Base-by-base conservation (phyloP, 1,140 invertebrate genomes). In the Thalassaphorura encarpata region DNA sequence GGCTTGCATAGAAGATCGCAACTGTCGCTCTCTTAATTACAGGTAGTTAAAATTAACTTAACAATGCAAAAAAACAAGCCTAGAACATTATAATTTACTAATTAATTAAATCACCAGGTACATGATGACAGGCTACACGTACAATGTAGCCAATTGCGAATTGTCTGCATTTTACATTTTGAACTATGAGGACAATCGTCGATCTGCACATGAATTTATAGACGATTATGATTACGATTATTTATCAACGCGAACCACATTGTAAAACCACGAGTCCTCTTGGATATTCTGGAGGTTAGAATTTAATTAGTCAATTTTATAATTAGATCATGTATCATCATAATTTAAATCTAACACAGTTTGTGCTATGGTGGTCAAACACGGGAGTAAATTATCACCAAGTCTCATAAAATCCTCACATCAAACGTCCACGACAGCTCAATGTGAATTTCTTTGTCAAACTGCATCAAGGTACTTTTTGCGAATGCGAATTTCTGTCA, bases 201-300 rank as follows among this genome's bases (percentile, higher is more conserved):
- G 48, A 4, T 43, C 41, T 11, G 53, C 45, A 21, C 48, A 60
- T 31, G 63, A 62, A 19, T 65, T 62, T 48, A 45, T 62, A 4
- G 63, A 65, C 23, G 63, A 65, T 36, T 65, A 60, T 33, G 63
- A 65, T 45, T 65, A 65, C 29, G 63, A 65, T 47, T 65, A 60
- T 33, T 65, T 65, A n/a, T 47, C 63, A 65, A 27, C 48, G 63
- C 5, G 63, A 65, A 42, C 60, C 60, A 3, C 57, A 62, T 39
- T 65, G 63, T 40, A 65, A 65, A 42, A 65, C 63, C 1, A 62
- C 63, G 13, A 48, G 48, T 51, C 21, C 39, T 23, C 26, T 50
- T 46, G 41, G 41, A 26, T 36, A 27, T 24, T 60, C 60, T 41
- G 63, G 63, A 46, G 63, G 63, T 60, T 39, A 53, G 31, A 31